Percentiles rank a stretch among this genome's conserved stretches.
Evolutionary conservation across 1,140 invertebrate species (phyloP).

Genomic region (Elymnias hypermnestra): DNA sequence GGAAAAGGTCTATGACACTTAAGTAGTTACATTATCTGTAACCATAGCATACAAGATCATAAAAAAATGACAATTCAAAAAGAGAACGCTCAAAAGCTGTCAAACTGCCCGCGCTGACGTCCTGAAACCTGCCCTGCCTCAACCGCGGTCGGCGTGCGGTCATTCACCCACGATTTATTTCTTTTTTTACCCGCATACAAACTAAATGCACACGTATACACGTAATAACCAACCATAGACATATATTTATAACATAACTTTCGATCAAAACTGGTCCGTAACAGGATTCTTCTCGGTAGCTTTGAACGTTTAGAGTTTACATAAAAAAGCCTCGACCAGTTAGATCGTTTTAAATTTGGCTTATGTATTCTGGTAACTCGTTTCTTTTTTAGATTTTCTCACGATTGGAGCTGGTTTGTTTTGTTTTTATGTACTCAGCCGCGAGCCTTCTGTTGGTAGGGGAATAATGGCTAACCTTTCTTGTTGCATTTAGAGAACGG

Average conservation of each 20-base stretch:
- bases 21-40: slow-evolving; percentile 1
- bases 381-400: slow-evolving; percentile 13
- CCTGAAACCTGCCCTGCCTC: slow-evolving; percentile 61
- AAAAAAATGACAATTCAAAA: slow-evolving; percentile 59
- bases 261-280: slow-evolving; percentile 49
- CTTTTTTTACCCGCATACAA: slow-evolving; percentile 65
- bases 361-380: slow-evolving; percentile 1
- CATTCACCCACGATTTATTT: slow-evolving; percentile 61
- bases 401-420: slow-evolving; percentile 11
- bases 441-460: neutral
- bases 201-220: slow-evolving; percentile 54
- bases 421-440: neutral
- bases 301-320: slow-evolving; percentile 27
- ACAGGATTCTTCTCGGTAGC: slow-evolving; percentile 53
- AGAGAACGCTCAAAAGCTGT: slow-evolving; percentile 64
- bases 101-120: slow-evolving; percentile 51
- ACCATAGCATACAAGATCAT: slow-evolving; percentile 2
- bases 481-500: too few species aligned
- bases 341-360: slow-evolving; percentile 15
- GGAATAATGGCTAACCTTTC: too few species aligned
- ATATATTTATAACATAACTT: slow-evolving; percentile 36
- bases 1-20: slow-evolving; percentile 2
- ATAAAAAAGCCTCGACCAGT: slow-evolving; percentile 10
- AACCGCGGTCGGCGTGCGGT: slow-evolving; percentile 44
- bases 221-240: slow-evolving; percentile 33